Evolutionary conservation across 2,797 vertebrate species (phyloP).

Genomic region (Coreius guichenoti): DNA sequence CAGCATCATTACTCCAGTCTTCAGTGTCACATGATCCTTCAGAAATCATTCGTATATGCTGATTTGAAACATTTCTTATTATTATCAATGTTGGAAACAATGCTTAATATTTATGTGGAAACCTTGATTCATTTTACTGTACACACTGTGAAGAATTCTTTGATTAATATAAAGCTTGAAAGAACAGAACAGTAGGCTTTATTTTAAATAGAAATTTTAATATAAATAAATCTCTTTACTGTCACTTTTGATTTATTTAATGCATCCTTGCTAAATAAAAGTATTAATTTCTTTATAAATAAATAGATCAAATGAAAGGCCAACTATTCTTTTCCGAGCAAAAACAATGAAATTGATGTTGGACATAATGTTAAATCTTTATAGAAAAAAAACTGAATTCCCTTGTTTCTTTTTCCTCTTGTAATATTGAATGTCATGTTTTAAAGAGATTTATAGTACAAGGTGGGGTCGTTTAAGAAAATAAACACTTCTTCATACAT

Average conservation of each 20-base stretch:
- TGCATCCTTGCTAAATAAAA: neutral
- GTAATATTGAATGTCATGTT: neutral
- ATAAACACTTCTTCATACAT: neutral
- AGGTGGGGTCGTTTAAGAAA: neutral
- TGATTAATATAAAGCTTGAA: neutral
- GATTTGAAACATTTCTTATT: neutral
- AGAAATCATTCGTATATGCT: neutral
- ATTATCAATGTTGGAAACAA: neutral
- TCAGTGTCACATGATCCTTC: neutral
- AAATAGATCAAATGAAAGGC: neutral
- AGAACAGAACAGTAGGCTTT: neutral
- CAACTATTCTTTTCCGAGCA: neutral
- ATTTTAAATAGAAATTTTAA: neutral
- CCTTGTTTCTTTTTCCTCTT: neutral
- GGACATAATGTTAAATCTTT: neutral
- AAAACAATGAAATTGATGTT: neutral
- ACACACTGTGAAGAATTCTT: neutral
- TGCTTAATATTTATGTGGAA: neutral
- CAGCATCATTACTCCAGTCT: neutral
- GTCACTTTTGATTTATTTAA: neutral
- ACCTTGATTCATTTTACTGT: neutral
- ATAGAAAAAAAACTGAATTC: neutral
- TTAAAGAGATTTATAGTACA: neutral
- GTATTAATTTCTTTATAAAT: neutral
- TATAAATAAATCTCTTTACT: neutral